Evolutionary conservation across 2,888 invertebrate species (phyloP).

Genomic region (Drosophila atripex): DNA sequence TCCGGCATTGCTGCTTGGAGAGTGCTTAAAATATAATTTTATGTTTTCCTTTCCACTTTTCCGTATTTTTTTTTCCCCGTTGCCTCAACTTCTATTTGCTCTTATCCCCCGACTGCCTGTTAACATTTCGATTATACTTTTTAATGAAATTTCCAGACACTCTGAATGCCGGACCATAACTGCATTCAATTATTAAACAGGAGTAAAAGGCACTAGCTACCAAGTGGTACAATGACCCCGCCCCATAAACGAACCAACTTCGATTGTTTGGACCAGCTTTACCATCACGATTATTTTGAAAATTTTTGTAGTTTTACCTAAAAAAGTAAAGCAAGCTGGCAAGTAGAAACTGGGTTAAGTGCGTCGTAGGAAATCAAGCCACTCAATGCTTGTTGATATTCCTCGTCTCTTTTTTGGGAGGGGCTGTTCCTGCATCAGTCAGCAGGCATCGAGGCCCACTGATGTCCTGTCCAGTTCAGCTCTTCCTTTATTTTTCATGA

Average conservation of each 20-base stretch:
- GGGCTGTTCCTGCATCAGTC: constrained; percentile 34
- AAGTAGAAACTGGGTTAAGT: constrained; percentile 59
- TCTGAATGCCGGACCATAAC: constrained; percentile 58
- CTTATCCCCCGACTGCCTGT: constrained; percentile 28
- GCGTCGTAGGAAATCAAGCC: constrained; percentile 41
- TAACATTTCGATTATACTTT: constrained; percentile 73
- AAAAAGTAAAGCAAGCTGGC: constrained; percentile 6
- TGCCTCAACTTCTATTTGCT: constrained; percentile 6
- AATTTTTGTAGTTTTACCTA: constrained; percentile 17
- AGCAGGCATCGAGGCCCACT: constrained; percentile 34
- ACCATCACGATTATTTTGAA: constrained; percentile 14
- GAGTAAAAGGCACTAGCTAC: constrained; percentile 20
- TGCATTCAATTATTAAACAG: constrained; percentile 73
- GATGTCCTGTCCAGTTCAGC: constrained; percentile 43
- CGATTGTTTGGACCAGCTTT: constrained; percentile 24
- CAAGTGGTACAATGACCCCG: constrained; percentile 30
- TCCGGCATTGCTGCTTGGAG: constrained; percentile 13
- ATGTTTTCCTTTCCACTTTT: constrained; percentile 14
- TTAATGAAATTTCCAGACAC: constrained; percentile 69
- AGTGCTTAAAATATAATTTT: constrained; percentile 62
- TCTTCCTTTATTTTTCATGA: constrained; percentile 48
- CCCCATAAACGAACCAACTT: constrained; percentile 25
- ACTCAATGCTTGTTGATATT: constrained; percentile 25
- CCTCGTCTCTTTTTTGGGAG: constrained; percentile 21
- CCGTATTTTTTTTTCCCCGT: constrained; percentile 19